Evolutionary conservation across 2,113 vertebrate species (phyloP).

Genomic region (Sphaerodactylus townsendi): DNA sequence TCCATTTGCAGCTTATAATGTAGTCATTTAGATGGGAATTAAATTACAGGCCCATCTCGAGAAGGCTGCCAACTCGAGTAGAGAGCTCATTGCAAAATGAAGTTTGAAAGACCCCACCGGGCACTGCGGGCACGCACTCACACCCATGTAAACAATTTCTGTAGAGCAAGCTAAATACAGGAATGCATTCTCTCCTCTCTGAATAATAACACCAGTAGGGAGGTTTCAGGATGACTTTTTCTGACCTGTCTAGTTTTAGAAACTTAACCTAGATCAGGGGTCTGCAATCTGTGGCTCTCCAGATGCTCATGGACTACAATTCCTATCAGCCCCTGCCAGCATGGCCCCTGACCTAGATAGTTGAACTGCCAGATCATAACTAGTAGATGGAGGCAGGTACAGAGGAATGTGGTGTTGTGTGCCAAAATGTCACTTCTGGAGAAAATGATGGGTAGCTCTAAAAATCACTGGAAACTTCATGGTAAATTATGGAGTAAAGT

Average conservation of each 20-base stretch:
- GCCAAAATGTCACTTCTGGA: too few relatives aligned
- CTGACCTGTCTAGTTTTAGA: neutral
- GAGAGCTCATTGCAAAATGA: constrained; percentile 7
- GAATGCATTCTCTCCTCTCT: neutral
- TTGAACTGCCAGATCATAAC: too few relatives aligned
- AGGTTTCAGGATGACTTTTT: neutral
- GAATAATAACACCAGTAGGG: neutral
- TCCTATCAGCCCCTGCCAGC: too few relatives aligned
- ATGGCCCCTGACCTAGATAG: too few relatives aligned
- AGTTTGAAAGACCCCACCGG: constrained; percentile 5
- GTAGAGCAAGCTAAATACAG: neutral
- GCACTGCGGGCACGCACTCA: neutral
- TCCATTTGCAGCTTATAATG: constrained; percentile 20
- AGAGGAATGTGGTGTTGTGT: too few relatives aligned
- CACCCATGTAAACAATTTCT: neutral
- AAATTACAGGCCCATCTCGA: constrained; percentile 29
- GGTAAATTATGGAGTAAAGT: too few relatives aligned
- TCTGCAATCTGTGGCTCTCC: too few relatives aligned
- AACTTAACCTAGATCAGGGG: neutral
- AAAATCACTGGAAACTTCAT: too few relatives aligned
- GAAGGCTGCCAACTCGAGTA: constrained; percentile 12
- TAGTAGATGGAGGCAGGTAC: too few relatives aligned
- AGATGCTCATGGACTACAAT: too few relatives aligned
- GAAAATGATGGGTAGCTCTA: too few relatives aligned
- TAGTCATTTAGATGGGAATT: constrained; percentile 29